Base-by-base conservation (phyloP, 2,888 invertebrate species). In the Cheilosia soror region DNA sequence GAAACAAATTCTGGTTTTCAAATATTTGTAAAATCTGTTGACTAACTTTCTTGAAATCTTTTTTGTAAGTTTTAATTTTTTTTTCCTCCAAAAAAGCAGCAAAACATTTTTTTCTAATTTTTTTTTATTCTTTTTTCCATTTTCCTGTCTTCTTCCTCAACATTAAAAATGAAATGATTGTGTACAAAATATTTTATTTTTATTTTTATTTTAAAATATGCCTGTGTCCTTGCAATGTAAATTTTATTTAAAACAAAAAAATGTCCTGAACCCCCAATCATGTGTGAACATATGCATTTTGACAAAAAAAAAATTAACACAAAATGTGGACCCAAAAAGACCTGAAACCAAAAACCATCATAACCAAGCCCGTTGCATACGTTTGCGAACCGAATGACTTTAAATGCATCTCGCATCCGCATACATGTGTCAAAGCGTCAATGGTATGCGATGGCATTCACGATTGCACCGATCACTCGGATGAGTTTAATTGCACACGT, bases 401-500 rank as follows among this genome's bases (percentile, higher is more conserved):
- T 87, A 91, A 91, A 82, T 92, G 92, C 87, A 90, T 91, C 69
- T 92, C 92, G 53, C 91, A 92, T 89, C 92, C 92, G 60, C 91
- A 91, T 83, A 91, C 91, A 40, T 92, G 92, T 88, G 89, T 92
- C 79, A 89, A 89, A 87, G 87, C 89, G 37, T 89, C 87, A 60
- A 90, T 90, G 90, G 91, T 92, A 55, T 96, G 96, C 90, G 94
- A 96, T 89, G 92, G 92, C 42, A 89, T 90, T 44, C 84, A 88
- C 20, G 94, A 95, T 88, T 95, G 94, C 89, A 93, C 93, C 83
- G 93, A 93, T 88, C 94, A 94, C 13, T 95, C 95, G 87, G 96
- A 96, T 88, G 96, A 96, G 89, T 91, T 92, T 15, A 93, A 93
- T 88, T 95, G 95, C 68, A 90, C 90, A 25, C 89, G 89, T 2